These are phyloP conservation scores for Exephanes ischioxanthus DNA, from an alignment of 2,888 invertebrate species.

Conservation along the genomic window DNA sequence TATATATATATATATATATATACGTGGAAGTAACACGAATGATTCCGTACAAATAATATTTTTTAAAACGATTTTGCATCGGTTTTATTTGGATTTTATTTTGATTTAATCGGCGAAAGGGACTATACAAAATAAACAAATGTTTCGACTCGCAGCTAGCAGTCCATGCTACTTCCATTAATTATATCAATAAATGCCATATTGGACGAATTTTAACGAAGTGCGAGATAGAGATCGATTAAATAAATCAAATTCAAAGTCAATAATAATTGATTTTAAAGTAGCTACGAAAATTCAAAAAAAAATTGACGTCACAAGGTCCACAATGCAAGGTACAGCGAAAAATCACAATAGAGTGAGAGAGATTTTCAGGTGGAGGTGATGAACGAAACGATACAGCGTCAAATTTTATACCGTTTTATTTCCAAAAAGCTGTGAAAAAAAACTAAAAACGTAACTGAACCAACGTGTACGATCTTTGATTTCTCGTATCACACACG, in stretches of 20 bases:
- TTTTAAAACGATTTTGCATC: constrained; percentile 1
- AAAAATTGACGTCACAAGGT: neutral
- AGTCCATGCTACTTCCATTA: neutral
- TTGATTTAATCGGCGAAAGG: constrained; percentile 2
- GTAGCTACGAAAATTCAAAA: constrained; percentile 2
- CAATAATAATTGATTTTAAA: constrained; percentile 21
- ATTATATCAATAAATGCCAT: constrained; percentile 33
- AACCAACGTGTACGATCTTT: constrained; percentile 46
- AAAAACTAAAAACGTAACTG: constrained; percentile 2
- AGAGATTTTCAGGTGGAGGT: constrained; percentile 3
- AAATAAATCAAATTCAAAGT: constrained; percentile 16
- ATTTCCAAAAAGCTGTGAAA: constrained; percentile 19
- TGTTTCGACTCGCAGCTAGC: constrained; percentile 14
- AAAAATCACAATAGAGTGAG: constrained; percentile 7
- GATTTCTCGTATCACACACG: constrained; percentile 58
- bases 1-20: neutral
- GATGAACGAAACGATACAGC: constrained; percentile 15
- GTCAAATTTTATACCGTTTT: constrained; percentile 48
- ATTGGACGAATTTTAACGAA: constrained; percentile 30
- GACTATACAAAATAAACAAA: constrained; percentile 8
- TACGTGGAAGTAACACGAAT: neutral
- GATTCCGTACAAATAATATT: constrained; percentile 1
- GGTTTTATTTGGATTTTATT: neutral
- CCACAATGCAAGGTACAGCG: neutral
- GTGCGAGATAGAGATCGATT: constrained; percentile 5